phyloP scores from a whole-genome alignment of 2,888 invertebrate genomes.

The Drosophila antonietae region DNA sequence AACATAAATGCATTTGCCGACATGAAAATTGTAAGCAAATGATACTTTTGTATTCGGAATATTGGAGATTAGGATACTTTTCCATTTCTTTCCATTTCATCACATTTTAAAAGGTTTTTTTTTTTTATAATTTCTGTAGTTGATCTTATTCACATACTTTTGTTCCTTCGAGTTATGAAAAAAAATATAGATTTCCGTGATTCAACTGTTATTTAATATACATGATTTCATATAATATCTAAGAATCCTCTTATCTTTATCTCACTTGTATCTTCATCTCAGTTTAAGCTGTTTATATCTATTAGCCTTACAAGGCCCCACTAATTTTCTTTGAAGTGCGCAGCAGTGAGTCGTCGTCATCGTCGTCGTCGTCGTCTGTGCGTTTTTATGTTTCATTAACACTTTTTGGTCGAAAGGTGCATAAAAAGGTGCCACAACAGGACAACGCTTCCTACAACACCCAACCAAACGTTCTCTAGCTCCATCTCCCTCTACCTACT shows the following conservation, averaged over 20 bases:
- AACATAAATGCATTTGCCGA: no score
- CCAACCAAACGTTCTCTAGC: not conserved
- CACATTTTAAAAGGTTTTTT: no score
- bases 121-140: no score
- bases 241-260: not conserved
- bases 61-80: no score
- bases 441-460: not conserved
- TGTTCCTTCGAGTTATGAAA: no score
- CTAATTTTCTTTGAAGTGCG: slow-evolving; percentile 40
- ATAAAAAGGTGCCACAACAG: slow-evolving; percentile 48
- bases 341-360: slow-evolving; percentile 11
- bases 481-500: not conserved
- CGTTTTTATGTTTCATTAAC: slow-evolving; percentile 77
- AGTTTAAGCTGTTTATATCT: slow-evolving; percentile 10
- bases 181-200: not conserved
- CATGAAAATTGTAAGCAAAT: no score
- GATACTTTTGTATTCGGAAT: no score
- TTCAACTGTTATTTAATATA: not conserved
- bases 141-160: no score
- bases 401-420: slow-evolving; percentile 69
- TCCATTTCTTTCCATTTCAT: no score
- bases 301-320: slow-evolving; percentile 11
- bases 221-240: not conserved
- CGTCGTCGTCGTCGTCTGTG: slow-evolving; percentile 11
- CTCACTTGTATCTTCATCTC: not conserved